phyloP scores from a whole-genome alignment of 2,797 vertebrate genomes.

The Acrossocheilus wenchowensis region DNA sequence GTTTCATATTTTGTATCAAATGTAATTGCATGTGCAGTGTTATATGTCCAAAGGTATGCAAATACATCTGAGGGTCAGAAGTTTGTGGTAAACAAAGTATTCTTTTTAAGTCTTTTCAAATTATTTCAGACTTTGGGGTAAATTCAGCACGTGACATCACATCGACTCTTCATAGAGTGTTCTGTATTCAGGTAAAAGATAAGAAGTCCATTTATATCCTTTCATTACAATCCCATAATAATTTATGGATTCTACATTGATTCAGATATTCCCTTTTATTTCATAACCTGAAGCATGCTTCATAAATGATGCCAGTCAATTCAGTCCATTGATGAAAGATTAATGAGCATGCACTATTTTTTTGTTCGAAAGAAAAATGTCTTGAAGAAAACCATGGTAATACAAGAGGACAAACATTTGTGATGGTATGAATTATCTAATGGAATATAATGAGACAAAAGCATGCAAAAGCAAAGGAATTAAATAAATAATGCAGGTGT shows the following conservation, averaged over 20 bases:
- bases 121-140: background rate
- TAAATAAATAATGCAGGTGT: slow-evolving; percentile 9
- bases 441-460: slow-evolving; percentile 16
- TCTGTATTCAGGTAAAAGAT: slow-evolving; percentile 1
- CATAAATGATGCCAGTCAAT: slow-evolving; percentile 61
- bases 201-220: slow-evolving; percentile 9
- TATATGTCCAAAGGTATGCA: background rate
- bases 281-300: slow-evolving; percentile 55
- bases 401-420: background rate
- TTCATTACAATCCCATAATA: slow-evolving; percentile 46
- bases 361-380: slow-evolving; percentile 30
- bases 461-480: background rate
- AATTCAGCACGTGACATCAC: background rate
- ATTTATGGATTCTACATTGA: slow-evolving; percentile 55
- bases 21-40: background rate
- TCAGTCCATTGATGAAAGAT: slow-evolving; percentile 50
- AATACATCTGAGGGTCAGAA: background rate
- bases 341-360: slow-evolving; percentile 37
- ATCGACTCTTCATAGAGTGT: background rate
- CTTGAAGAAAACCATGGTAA: slow-evolving; percentile 27
- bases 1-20: background rate
- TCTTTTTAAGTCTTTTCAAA: background rate
- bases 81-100: background rate
- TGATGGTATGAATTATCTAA: background rate
- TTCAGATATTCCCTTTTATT: slow-evolving; percentile 59